Evolutionary conservation across 2,113 vertebrate genomes (phyloP).

Genomic region (Camelus bactrianus): DNA sequence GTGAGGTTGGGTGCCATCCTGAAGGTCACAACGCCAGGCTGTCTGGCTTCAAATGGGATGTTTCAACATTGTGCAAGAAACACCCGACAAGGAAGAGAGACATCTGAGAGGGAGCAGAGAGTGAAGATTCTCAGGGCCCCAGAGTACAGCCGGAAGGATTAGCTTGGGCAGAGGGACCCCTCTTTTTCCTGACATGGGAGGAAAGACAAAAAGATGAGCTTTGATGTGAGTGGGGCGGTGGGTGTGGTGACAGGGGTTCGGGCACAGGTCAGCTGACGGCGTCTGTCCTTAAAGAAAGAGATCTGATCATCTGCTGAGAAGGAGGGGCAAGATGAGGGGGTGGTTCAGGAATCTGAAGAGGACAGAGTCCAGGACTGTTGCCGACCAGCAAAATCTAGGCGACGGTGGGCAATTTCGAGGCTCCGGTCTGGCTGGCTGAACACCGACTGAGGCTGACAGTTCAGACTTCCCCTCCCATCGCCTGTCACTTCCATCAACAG

Average conservation of each 20-base stretch:
- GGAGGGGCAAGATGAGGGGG: not conserved
- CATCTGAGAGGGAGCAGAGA: too few species aligned
- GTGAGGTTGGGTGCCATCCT: too few species aligned
- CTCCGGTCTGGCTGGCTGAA: conserved; percentile 56
- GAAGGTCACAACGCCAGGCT: too few species aligned
- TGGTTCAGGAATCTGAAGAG: not conserved
- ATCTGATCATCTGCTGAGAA: not conserved
- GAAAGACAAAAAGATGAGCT: not conserved
- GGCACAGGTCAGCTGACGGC: not conserved
- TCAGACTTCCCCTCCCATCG: not conserved
- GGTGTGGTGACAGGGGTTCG: not conserved
- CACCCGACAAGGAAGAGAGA: rapidly evolving
- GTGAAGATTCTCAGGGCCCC: too few species aligned
- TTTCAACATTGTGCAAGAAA: not conserved
- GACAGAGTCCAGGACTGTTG: not conserved
- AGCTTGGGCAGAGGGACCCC: rapidly evolving
- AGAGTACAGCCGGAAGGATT: not conserved
- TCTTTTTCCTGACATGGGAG: not conserved
- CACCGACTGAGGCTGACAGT: not conserved
- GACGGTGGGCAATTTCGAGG: conserved; percentile 20
- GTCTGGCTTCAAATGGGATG: rapidly evolving
- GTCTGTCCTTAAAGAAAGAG: not conserved
- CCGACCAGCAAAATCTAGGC: not conserved
- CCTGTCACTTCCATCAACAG: conserved; percentile 21
- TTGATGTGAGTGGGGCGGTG: rapidly evolving